Evolutionary conservation across 23 tunicate genomes (phyloP), one percentile per base, ranked within the genome.

Genomic region (Phallusia fumigata): DNA sequence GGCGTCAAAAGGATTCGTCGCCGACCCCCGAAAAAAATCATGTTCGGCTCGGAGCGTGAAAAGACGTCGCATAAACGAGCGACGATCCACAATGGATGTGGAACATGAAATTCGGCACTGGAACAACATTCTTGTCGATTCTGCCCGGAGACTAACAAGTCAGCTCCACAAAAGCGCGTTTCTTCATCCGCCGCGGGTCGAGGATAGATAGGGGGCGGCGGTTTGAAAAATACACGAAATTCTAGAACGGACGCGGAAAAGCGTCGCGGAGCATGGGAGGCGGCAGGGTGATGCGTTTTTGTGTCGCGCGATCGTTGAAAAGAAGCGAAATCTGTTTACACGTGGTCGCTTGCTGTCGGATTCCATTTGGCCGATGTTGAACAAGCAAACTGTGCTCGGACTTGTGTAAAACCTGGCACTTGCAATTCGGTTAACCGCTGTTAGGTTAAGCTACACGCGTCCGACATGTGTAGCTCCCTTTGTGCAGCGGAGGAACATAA

Each of bases 41-140:
- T 58, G 69, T 58, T 58, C 69, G 69, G 5, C 69, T 58, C 3
- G 28, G 5, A 58, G 69, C 69, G 11, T 58, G 69, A 58, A 58
- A 21, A n/a, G 69, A 16, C 26, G 15, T 22, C 69, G 69, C 26
- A 58, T 22, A 8, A 58, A 21, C 13, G 69, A 21, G 1, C 28
- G 28, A 13, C 69, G 69, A 58, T 22, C 28, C 69, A 58, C 69
- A 58, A 58, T 58, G 13, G 16, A 21, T 6, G 28, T 21, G 69
- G 69, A 58, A 58, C 69, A 58, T 58, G 69, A 58, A 58, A 58
- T 58, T 24, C 28, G 69, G 69, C 69, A 58, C 69, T 58, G 69
- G 28, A 58, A 58, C 69, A 58, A 58, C 69, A 58, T 58, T 58
- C 69, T 24, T 58, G 69, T 16, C 69, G 69, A 58, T 58, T 58